phyloP scores from a whole-genome alignment of 2,113 vertebrate genomes.

The Platichthys stellatus region DNA sequence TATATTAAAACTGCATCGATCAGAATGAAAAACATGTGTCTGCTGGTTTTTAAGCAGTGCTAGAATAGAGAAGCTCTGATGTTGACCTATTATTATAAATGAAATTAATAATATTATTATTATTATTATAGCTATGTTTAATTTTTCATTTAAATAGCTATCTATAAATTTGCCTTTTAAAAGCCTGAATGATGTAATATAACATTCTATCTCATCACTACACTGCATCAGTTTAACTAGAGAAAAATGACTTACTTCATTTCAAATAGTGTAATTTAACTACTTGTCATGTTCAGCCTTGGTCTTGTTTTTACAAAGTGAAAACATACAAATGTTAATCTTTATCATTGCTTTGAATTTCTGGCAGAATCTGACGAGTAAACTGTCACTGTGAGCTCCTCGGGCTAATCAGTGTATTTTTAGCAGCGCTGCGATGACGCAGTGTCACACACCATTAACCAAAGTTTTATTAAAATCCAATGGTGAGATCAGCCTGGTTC shows the following conservation, averaged over 20 bases:
- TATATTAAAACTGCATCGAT: neutral
- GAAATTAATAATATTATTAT: neutral
- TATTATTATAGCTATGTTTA: neutral
- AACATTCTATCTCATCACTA: neutral
- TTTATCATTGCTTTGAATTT: neutral
- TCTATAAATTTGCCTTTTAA: neutral
- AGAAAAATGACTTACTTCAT: neutral
- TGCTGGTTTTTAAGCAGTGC: neutral
- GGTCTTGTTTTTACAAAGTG: neutral
- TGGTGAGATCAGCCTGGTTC: conserved; percentile 4
- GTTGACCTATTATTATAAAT: too few species aligned
- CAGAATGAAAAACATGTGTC: too few species aligned
- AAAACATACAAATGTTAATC: neutral
- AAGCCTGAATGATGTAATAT: neutral
- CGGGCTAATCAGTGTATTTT: neutral
- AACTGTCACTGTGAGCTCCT: neutral
- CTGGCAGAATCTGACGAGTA: neutral
- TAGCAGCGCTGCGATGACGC: neutral
- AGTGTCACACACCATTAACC: conserved; percentile 7
- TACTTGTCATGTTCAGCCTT: neutral
- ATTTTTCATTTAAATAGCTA: neutral
- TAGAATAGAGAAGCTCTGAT: neutral
- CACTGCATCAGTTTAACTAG: neutral
- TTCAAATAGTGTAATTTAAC: neutral
- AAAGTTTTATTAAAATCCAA: conserved; percentile 12